Evolutionary conservation across 2,797 vertebrate genomes (phyloP).

Genomic region (Leptatherina wallacei): DNA sequence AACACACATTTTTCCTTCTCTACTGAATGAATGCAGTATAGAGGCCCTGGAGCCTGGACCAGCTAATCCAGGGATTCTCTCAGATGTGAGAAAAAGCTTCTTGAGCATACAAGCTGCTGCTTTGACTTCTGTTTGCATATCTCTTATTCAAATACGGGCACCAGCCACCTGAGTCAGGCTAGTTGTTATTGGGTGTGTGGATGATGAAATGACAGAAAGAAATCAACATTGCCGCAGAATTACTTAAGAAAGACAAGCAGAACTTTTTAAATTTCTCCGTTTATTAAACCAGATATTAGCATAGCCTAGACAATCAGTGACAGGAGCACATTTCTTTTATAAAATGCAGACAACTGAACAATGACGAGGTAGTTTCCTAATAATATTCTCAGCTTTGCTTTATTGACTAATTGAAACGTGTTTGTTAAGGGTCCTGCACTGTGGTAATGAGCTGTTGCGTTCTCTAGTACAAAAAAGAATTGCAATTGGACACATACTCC

Average conservation of each 20-base stretch:
- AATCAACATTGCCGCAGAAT: constrained; percentile 39
- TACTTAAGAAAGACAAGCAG: constrained; percentile 36
- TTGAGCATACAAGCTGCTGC: constrained; percentile 68
- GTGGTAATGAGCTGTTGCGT: constrained; percentile 67
- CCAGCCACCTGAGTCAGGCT: constrained; percentile 68
- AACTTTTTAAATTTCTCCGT: constrained; percentile 42
- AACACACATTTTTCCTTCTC: constrained; percentile 56
- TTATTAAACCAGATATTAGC: constrained; percentile 58
- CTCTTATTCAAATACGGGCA: constrained; percentile 73
- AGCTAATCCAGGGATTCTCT: constrained; percentile 71
- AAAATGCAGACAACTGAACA: constrained; percentile 48
- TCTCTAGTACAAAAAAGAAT: constrained; percentile 29
- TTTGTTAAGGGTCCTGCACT: constrained; percentile 56
- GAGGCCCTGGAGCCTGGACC: constrained; percentile 53
- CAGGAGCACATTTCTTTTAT: constrained; percentile 37
- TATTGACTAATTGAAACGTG: constrained; percentile 64
- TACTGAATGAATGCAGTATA: constrained; percentile 63
- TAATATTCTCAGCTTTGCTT: constrained; percentile 59
- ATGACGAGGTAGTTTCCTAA: constrained; percentile 52
- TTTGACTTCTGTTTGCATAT: constrained; percentile 76
- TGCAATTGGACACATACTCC: constrained; percentile 49
- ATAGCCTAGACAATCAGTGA: constrained; percentile 20
- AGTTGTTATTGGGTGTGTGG: constrained; percentile 53
- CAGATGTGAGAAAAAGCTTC: constrained; percentile 69
- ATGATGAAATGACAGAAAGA: constrained; percentile 50